phyloP scores from a whole-genome alignment of 2,888 invertebrate species.

The Nowickia ferox region DNA sequence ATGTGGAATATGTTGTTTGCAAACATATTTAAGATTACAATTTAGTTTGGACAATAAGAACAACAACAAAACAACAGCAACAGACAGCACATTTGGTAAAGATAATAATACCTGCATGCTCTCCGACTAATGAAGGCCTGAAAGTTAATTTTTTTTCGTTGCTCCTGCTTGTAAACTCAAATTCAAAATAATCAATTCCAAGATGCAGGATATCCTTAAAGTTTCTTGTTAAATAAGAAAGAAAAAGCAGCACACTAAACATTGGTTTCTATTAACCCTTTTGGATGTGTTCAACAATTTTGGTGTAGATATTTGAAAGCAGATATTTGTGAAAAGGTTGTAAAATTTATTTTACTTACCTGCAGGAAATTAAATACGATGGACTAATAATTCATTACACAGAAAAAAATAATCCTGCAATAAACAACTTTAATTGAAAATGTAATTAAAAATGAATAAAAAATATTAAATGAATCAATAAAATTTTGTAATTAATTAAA shows the following conservation, averaged over 20 bases:
- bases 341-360: too few species aligned
- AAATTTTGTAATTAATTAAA: too few species aligned
- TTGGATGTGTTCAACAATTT: neutral
- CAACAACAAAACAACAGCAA: constrained; percentile 30
- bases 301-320: neutral
- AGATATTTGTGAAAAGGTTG: too few species aligned
- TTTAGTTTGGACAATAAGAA: constrained; percentile 45
- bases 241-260: neutral
- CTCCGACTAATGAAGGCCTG: constrained; percentile 46
- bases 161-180: constrained; percentile 42
- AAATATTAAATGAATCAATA: too few species aligned
- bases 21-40: constrained; percentile 64
- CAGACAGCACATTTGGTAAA: constrained; percentile 18
- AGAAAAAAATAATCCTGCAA: too few species aligned
- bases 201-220: constrained; percentile 63
- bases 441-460: too few species aligned
- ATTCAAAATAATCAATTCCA: constrained; percentile 53
- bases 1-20: constrained; percentile 70
- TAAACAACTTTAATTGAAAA: too few species aligned
- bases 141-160: constrained; percentile 33
- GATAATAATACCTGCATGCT: constrained; percentile 44
- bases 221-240: constrained; percentile 17
- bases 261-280: constrained; percentile 34
- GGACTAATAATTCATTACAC: too few species aligned
- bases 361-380: too few species aligned